These are phyloP conservation scores for Sminthurinus signatus DNA, from an alignment of 1,140 invertebrate genomes.

Conservation along the genomic window DNA sequence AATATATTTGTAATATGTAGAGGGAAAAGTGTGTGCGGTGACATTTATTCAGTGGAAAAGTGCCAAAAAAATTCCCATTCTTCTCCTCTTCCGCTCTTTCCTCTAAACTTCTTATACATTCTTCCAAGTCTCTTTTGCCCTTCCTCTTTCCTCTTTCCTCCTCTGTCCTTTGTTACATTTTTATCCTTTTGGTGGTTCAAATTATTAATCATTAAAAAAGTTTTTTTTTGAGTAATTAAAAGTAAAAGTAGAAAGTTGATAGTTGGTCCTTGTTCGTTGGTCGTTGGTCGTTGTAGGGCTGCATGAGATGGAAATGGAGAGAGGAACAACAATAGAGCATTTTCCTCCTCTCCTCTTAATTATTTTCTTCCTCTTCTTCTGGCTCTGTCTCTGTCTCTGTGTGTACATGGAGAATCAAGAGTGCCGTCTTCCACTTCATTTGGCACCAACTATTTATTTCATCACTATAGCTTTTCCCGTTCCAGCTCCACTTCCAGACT, in stretches of 20 bases:
- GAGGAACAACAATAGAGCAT: slow-evolving; percentile 19
- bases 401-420: too few species aligned
- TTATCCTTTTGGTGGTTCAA: slow-evolving; percentile 9
- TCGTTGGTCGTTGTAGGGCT: too few species aligned
- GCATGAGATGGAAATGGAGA: too few species aligned
- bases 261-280: too few species aligned
- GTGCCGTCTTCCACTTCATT: slow-evolving; percentile 8
- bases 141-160: background rate
- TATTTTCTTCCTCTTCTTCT: slow-evolving; percentile 12
- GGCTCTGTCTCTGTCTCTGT: background rate
- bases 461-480: background rate
- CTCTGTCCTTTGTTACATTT: background rate
- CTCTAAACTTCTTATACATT: too few species aligned
- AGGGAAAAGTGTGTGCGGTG: too few species aligned
- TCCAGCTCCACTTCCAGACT: too few species aligned
- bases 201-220: slow-evolving; percentile 35
- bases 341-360: slow-evolving; percentile 17
- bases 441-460: background rate
- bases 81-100: background rate
- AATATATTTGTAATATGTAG: too few species aligned
- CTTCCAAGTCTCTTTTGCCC: background rate
- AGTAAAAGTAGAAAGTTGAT: slow-evolving; percentile 25
- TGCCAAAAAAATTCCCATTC: slow-evolving; percentile 7
- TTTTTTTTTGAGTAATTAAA: slow-evolving; percentile 27
- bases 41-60: background rate